Percentiles rank a stretch among this genome's conserved stretches.
These are phyloP conservation scores for Lacerta agilis DNA, from an alignment of 2,797 vertebrate species.

Conservation along the genomic window DNA sequence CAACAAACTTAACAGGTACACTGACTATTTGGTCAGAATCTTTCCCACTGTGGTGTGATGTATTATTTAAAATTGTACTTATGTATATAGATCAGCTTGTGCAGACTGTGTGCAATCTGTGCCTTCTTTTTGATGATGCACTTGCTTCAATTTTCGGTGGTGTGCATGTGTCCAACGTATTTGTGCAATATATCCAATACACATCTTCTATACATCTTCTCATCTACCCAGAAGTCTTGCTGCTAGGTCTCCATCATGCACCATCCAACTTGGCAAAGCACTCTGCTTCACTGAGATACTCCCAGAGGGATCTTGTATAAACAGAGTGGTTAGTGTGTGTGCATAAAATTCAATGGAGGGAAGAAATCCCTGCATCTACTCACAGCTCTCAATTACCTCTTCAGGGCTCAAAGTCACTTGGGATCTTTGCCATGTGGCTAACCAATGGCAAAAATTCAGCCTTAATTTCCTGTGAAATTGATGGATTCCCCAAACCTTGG, in stretches of 20 bases:
- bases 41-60: no score
- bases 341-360: conserved; percentile 44
- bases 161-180: background rate
- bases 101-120: no score
- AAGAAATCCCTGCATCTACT: conserved; percentile 71
- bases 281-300: conserved; percentile 40
- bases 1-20: no score
- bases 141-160: no score
- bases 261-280: conserved; percentile 29
- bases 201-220: background rate
- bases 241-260: background rate
- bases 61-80: no score
- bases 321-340: conserved; percentile 34
- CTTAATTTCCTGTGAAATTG: conserved; percentile 85
- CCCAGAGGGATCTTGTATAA: conserved; percentile 63
- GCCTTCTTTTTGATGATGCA: no score
- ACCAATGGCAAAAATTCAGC: conserved; percentile 83
- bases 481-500: conserved; percentile 72
- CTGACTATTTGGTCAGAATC: no score
- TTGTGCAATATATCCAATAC: background rate
- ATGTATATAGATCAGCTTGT: no score
- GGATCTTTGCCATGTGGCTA: conserved; percentile 76
- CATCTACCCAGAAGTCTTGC: background rate
- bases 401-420: conserved; percentile 73
- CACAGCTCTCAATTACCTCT: conserved; percentile 73